A percentile compares a stretch with the other conserved stretches of the same genome.
phyloP scores from a whole-genome alignment of 2,888 invertebrate species.

The Brachyptera risi region DNA sequence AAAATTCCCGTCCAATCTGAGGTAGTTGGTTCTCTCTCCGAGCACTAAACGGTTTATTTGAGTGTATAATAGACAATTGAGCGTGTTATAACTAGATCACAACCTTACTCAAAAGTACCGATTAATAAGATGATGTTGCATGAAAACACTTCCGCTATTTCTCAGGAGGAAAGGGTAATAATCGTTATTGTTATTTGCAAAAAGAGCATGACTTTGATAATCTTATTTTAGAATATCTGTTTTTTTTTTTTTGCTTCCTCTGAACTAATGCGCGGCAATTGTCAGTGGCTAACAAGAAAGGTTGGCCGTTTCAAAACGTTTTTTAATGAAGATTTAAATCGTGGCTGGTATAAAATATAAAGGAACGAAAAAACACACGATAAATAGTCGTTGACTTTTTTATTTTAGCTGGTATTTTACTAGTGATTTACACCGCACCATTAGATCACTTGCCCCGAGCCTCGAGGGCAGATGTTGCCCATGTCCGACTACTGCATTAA shows the following conservation, averaged over 20 bases:
- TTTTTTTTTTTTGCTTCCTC: background rate
- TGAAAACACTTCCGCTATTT: background rate
- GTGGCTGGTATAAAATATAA: slow-evolving; percentile 1
- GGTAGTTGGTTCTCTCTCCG: too few species aligned
- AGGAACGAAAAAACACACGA: too few species aligned
- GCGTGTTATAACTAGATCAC: background rate
- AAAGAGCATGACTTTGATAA: background rate
- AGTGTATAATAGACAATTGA: background rate
- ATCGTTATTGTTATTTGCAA: background rate
- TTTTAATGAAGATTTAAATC: slow-evolving; percentile 4
- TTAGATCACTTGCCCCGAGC: background rate
- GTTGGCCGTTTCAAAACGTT: background rate
- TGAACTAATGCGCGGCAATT: slow-evolving; percentile 2
- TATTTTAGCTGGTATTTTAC: slow-evolving; percentile 1
- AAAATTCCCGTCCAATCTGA: too few species aligned
- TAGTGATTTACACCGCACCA: background rate
- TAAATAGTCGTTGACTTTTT: background rate
- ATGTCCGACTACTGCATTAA: background rate
- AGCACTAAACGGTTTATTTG: too few species aligned
- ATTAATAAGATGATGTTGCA: background rate
- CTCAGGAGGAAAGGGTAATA: too few species aligned
- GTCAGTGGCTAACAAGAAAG: background rate
- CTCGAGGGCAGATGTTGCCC: background rate
- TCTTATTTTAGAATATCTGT: background rate
- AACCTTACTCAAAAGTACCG: too few species aligned